phyloP scores from a whole-genome alignment of 2,113 vertebrate genomes.

The Tenrec ecaudatus region DNA sequence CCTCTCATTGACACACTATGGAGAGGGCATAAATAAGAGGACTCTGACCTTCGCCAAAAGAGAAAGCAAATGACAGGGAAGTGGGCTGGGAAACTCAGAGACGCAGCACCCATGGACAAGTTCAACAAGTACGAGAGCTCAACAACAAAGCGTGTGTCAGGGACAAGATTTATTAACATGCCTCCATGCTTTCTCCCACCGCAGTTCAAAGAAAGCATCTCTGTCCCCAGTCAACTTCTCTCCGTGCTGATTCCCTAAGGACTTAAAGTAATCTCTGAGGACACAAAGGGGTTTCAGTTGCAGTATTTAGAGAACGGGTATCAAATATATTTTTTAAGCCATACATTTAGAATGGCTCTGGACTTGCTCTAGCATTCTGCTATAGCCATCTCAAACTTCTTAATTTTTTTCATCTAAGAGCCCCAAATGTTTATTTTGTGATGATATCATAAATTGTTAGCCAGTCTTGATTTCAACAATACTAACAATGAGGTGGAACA shows the following conservation, averaged over 20 bases:
- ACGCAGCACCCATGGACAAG: neutral
- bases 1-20: neutral
- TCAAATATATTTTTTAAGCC: neutral
- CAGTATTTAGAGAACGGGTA: neutral
- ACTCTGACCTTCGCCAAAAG: slow-evolving; percentile 50
- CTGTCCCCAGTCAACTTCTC: slow-evolving; percentile 13
- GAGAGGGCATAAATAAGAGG: slow-evolving; percentile 31
- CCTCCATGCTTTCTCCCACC: neutral
- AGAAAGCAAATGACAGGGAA: slow-evolving; percentile 43
- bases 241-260: neutral
- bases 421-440: slow-evolving; percentile 26
- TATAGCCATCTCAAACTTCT: neutral
- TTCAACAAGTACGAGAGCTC: slow-evolving; percentile 42
- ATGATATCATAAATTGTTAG: neutral
- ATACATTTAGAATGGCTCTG: neutral
- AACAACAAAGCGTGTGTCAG: neutral
- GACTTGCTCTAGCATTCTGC: neutral
- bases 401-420: slow-evolving; percentile 5
- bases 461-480: neutral
- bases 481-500: neutral
- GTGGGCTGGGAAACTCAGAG: slow-evolving; percentile 30
- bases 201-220: neutral
- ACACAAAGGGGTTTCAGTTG: neutral
- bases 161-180: neutral
- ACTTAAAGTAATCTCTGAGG: neutral